These are phyloP conservation scores for Rissa tridactyla DNA, from an alignment of 2,113 vertebrate species.

Conservation along the genomic window DNA sequence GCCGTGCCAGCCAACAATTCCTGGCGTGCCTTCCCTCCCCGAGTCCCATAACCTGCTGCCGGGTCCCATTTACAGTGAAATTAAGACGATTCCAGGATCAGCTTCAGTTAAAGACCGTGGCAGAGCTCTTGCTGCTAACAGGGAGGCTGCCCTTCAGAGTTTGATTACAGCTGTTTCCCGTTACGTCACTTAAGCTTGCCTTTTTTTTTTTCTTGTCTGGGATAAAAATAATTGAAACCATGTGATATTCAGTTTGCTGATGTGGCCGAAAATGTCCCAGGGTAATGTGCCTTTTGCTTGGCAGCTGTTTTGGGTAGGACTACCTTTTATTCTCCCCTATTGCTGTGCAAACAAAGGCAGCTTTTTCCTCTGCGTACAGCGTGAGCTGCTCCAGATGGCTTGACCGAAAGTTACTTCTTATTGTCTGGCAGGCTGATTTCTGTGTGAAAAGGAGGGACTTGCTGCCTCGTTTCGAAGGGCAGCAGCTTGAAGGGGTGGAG, in stretches of 20 bases:
- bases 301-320: constrained; percentile 28
- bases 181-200: constrained; percentile 34
- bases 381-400: constrained; percentile 4
- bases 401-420: constrained; percentile 53
- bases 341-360: constrained; percentile 39
- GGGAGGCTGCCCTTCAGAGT: background rate
- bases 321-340: constrained; percentile 26
- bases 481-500: constrained; percentile 32
- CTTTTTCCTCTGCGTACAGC: constrained; percentile 7
- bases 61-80: background rate
- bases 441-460: constrained; percentile 28
- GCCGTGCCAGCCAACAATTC: background rate
- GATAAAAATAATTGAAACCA: constrained; percentile 72
- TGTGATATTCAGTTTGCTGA: constrained; percentile 68
- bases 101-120: background rate
- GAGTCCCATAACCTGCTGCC: background rate
- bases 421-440: constrained; percentile 25
- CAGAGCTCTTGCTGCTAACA: background rate
- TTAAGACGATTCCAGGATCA: background rate
- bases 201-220: constrained; percentile 34
- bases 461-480: constrained; percentile 12
- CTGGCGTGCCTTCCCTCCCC: background rate
- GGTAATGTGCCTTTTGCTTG: constrained; percentile 61
- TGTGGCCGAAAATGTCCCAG: constrained; percentile 59
- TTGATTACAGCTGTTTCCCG: constrained; percentile 69